Evolutionary conservation across 2,113 vertebrate species (phyloP).

Genomic region (Hystrix brachyura): DNA sequence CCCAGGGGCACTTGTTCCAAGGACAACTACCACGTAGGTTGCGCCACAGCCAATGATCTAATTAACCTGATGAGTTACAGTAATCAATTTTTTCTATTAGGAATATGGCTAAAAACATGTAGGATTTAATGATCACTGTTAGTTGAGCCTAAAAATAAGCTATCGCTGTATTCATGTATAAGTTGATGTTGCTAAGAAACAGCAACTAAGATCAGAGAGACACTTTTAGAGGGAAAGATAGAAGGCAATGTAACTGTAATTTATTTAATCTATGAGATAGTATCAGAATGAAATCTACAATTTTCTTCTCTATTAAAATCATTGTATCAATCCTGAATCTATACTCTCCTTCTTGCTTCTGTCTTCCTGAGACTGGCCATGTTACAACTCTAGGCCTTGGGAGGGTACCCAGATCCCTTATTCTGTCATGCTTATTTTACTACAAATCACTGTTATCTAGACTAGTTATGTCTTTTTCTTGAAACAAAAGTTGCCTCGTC

Average conservation of each 20-base stretch:
- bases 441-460: not conserved
- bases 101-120: not conserved
- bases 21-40: not conserved
- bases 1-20: not conserved
- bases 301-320: not conserved
- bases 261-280: not conserved
- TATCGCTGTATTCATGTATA: not conserved
- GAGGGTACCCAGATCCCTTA: fast-evolving
- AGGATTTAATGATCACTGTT: not conserved
- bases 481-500: not conserved
- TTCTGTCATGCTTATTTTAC: not conserved
- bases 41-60: not conserved
- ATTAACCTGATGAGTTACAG: not conserved
- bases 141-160: not conserved
- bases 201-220: not conserved
- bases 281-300: not conserved
- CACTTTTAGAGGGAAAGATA: not conserved
- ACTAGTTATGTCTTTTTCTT: not conserved
- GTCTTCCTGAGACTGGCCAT: not conserved
- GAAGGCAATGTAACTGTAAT: not conserved
- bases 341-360: fast-evolving
- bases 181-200: not conserved
- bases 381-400: not conserved
- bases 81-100: not conserved
- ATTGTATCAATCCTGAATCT: not conserved